Evolutionary conservation across 2,113 vertebrate genomes (phyloP).

Genomic region (Neogale vison): DNA sequence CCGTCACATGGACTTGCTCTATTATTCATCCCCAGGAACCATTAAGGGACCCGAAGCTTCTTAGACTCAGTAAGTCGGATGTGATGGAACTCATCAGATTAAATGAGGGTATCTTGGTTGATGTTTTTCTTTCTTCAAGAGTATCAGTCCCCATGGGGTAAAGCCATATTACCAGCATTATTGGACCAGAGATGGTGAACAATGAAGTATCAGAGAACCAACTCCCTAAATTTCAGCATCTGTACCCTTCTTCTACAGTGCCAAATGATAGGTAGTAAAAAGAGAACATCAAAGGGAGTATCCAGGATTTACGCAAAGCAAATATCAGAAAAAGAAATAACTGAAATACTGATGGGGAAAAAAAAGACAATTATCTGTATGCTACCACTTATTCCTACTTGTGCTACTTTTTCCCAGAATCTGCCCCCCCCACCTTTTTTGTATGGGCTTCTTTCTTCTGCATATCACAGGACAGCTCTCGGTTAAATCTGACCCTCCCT

Average conservation of each 20-base stretch:
- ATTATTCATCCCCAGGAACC: neutral
- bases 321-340: neutral
- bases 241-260: neutral
- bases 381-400: neutral
- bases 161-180: neutral
- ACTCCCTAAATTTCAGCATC: neutral
- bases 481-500: neutral
- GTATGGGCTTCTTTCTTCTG: neutral
- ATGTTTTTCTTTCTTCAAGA: slow-evolving; percentile 2
- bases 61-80: neutral
- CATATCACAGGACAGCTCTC: too few species aligned
- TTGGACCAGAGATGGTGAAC: neutral
- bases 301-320: neutral
- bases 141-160: neutral
- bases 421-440: neutral
- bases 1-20: neutral
- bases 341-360: neutral
- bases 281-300: neutral
- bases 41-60: neutral
- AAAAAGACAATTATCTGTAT: neutral
- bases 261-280: neutral
- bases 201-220: neutral
- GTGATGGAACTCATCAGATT: neutral
- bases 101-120: neutral
- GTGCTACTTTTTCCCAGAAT: neutral